Base-by-base conservation (phyloP, 2,113 vertebrate genomes). In the Tachuris rubrigastra region DNA sequence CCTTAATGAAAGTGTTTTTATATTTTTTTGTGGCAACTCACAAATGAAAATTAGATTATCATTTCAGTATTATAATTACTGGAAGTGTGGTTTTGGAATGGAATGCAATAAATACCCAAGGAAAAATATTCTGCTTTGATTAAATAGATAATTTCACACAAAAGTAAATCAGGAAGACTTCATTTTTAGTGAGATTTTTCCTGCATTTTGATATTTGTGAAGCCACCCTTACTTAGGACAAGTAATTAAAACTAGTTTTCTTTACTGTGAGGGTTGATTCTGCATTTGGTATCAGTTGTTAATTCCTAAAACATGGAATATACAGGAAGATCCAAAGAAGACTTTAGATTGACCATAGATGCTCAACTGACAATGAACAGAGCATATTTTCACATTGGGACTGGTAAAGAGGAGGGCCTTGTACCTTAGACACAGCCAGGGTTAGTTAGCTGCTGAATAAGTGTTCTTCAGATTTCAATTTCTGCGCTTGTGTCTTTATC, bases 251-350 rank as follows among this genome's bases (percentile, higher is more conserved):
- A 62, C 3, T 28, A 46, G 24, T 63, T 88, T 69, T 87, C 62
- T 53, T 86, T 55, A 59, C 14, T 18, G 12, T 44, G 41, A 67
- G 12, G 5, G 21, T 21, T 52, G 21, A 47, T 85, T 63, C 27
- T 63, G 17, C 7, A 47, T 76, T 42, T 24, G 55, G 31, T 23
- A 46, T 15, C 41, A 50, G 25, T 35, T 46, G 6, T 56, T 67
- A 87, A 27, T 56, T 86, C 16, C 46, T 35, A 50, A 20, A 19
- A 56, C 0, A 0, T 39, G 28, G 37, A 30, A 58, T 2, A 73
- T 83, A 14, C 19, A 86, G 41, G 46, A 20, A 90, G 31, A 85
- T 31, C 13, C 28, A 46, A 76, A 53, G 30, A 65, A 27, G 72
- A 17, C 17, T 83, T 85, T 17, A 52, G 37, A 18, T 19, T 0